Conservation (phyloP, 2,113 vertebrate species). For the Stictonetta naevosa region DNA sequence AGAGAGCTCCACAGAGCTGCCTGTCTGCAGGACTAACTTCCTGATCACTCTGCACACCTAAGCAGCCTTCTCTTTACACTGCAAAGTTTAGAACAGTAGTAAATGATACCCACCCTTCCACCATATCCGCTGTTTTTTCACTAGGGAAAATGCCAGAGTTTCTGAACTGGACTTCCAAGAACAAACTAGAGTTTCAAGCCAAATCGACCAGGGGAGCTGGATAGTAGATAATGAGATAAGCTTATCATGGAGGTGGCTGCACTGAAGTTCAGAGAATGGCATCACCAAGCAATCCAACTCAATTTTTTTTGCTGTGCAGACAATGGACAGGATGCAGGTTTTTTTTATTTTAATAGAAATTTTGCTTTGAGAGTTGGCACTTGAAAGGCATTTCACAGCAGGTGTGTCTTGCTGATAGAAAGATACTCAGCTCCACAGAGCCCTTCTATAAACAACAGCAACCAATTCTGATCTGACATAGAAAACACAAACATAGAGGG, state of each 20-base stretch:
- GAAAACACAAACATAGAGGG: background rate
- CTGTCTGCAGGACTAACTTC: background rate
- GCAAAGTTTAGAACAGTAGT: background rate
- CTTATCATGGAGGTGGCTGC: background rate
- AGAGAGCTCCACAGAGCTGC: background rate
- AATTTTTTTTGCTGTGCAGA: background rate
- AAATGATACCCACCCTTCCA: background rate
- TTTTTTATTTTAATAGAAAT: background rate
- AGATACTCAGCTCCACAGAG: background rate
- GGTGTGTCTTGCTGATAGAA: background rate
- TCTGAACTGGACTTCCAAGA: background rate
- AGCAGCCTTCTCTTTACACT: background rate
- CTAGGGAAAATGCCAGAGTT: background rate
- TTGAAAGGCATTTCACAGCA: background rate
- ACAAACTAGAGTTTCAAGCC: background rate
- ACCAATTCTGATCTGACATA: background rate
- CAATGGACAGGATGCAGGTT: background rate
- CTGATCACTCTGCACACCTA: background rate
- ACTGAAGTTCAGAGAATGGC: background rate
- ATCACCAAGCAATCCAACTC: background rate
- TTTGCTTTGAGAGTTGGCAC: background rate
- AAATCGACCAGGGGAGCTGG: background rate
- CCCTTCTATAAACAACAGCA: background rate
- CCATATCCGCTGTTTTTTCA: background rate
- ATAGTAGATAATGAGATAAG: background rate